Evolutionary conservation across 2,888 invertebrate species (phyloP).

Genomic region (Synergus japonicus): DNA sequence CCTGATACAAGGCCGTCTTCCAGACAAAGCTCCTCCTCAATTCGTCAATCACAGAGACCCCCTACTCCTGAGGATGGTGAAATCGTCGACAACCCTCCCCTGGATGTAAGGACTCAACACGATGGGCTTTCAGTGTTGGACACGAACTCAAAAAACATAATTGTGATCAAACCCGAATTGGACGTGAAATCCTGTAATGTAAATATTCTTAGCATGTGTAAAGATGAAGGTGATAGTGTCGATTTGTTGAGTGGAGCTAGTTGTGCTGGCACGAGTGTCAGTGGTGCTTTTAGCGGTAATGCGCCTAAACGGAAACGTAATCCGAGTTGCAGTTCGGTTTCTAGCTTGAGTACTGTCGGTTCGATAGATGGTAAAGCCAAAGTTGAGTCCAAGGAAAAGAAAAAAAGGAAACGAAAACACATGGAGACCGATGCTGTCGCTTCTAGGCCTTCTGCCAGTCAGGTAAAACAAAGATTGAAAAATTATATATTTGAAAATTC

Average conservation of each 20-base stretch:
- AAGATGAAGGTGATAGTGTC: slow-evolving; percentile 54
- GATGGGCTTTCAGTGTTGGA: slow-evolving; percentile 53
- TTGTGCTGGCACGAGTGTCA: slow-evolving; percentile 42
- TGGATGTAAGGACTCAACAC: slow-evolving; percentile 60
- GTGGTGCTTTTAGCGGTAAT: slow-evolving; percentile 56
- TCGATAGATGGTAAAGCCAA: slow-evolving; percentile 70
- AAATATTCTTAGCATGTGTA: slow-evolving; percentile 41
- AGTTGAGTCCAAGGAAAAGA: slow-evolving; percentile 71
- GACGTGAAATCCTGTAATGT: slow-evolving; percentile 54
- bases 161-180: slow-evolving; percentile 47
- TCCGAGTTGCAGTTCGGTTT: slow-evolving; percentile 67
- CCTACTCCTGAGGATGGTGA: slow-evolving; percentile 75
- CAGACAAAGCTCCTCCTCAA: slow-evolving; percentile 57
- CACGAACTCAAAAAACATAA: slow-evolving; percentile 58
- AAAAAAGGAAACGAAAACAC: slow-evolving; percentile 68
- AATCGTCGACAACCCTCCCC: slow-evolving; percentile 68
- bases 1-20: slow-evolving; percentile 78
- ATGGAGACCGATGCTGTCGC: slow-evolving; percentile 61
- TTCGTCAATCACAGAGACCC: slow-evolving; percentile 70
- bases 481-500: not conserved
- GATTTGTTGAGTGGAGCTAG: slow-evolving; percentile 43
- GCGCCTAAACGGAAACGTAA: slow-evolving; percentile 72
- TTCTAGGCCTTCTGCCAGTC: slow-evolving; percentile 70
- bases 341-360: slow-evolving; percentile 71
- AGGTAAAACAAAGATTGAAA: slow-evolving; percentile 57